Percentiles rank a stretch among this genome's conserved stretches.
phyloP scores from a whole-genome alignment of 1,140 invertebrate genomes.

The Brachionus rotundiformis region DNA sequence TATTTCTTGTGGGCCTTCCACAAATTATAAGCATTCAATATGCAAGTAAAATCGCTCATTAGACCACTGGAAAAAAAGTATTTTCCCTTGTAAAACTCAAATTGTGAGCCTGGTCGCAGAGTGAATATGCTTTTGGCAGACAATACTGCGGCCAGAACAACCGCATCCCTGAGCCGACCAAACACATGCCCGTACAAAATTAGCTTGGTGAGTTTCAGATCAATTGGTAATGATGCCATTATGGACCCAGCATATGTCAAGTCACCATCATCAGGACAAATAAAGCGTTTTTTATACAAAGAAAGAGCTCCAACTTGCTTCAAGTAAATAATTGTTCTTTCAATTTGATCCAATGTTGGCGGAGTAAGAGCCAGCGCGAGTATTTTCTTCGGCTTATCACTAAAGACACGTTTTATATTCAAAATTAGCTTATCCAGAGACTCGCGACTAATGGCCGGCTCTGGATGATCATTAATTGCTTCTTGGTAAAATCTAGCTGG shows the following conservation, averaged over 20 bases:
- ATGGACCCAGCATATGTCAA: conserved; percentile 81
- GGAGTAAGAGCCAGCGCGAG: conserved; percentile 82
- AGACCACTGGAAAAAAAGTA: conserved; percentile 7
- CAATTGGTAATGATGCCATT: conserved; percentile 78
- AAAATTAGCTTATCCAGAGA: conserved; percentile 81
- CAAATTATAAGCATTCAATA: conserved; percentile 34
- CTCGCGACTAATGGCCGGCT: conserved; percentile 68
- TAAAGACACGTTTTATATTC: conserved; percentile 76
- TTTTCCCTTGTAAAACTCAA: conserved; percentile 10
- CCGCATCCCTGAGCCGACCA: conserved; percentile 66
- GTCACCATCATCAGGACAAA: conserved; percentile 72
- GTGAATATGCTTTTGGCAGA: conserved; percentile 58
- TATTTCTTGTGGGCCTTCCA: conserved; percentile 5
- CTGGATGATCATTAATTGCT: conserved; percentile 55
- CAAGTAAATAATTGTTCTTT: conserved; percentile 75
- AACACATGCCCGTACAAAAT: conserved; percentile 85
- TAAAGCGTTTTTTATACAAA: conserved; percentile 7
- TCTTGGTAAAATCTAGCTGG: conserved; percentile 72
- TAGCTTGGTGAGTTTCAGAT: conserved; percentile 78
- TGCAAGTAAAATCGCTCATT: conserved; percentile 38
- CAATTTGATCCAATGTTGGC: conserved; percentile 79
- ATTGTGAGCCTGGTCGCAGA: not conserved
- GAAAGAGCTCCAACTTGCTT: conserved; percentile 73
- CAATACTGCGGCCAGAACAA: conserved; percentile 72
- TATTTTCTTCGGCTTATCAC: conserved; percentile 76